A percentile compares a stretch with the other conserved stretches of the same genome.
phyloP scores from a whole-genome alignment of 2,888 invertebrate genomes.

The Agonum fuliginosum region DNA sequence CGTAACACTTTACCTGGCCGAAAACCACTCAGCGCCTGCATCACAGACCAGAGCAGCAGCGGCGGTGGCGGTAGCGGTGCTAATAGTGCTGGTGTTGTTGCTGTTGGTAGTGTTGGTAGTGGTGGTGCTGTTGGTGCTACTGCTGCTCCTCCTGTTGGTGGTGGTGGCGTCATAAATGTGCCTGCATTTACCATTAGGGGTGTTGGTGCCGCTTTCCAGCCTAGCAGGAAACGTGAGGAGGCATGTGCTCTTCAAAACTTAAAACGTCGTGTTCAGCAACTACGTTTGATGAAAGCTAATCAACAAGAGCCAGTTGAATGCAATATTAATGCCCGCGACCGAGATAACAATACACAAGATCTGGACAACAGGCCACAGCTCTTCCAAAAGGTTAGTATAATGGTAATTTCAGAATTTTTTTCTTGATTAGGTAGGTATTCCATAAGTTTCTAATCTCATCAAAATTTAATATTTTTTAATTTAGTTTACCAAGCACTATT shows the following conservation, averaged over 20 bases:
- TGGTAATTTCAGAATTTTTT: too few relatives aligned
- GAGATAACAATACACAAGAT: constrained; percentile 70
- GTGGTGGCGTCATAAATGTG: background rate
- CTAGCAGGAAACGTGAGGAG: constrained; percentile 81
- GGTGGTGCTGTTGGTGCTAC: constrained; percentile 10
- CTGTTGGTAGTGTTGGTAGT: background rate
- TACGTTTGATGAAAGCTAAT: constrained; percentile 75
- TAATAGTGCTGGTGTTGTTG: background rate
- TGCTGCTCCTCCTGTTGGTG: background rate
- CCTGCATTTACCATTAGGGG: constrained; percentile 45
- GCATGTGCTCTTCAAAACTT: constrained; percentile 82
- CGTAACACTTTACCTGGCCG: constrained; percentile 17
- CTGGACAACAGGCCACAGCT: constrained; percentile 81
- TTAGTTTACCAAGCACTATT: too few relatives aligned
- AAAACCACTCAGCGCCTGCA: constrained; percentile 40
- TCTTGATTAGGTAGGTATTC: background rate
- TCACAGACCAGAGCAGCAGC: constrained; percentile 4
- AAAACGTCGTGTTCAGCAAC: constrained; percentile 78
- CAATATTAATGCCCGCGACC: constrained; percentile 65
- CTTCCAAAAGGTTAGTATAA: constrained; percentile 74
- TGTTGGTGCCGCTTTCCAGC: constrained; percentile 70
- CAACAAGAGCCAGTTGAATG: constrained; percentile 68
- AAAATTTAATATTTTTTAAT: too few relatives aligned
- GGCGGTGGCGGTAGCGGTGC: background rate
- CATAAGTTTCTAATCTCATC: too few relatives aligned